Conservation (phyloP, 2,113 vertebrate genomes). For the Seriola quinqueradiata region DNA sequence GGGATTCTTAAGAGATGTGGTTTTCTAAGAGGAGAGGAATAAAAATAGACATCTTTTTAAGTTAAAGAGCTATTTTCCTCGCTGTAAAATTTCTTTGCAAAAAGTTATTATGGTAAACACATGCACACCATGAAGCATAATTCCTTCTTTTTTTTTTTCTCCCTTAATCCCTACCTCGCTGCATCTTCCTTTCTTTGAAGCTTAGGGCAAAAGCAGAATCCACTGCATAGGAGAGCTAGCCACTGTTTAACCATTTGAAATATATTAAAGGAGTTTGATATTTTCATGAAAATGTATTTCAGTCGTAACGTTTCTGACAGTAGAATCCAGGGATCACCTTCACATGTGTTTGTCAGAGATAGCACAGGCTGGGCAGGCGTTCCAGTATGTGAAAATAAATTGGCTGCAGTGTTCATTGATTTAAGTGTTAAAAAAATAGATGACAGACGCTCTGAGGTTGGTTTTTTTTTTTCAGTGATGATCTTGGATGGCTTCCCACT, state of each 20-base stretch:
- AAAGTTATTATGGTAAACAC: slow-evolving; percentile 68
- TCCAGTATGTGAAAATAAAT: slow-evolving; percentile 53
- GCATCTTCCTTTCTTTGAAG: slow-evolving; percentile 64
- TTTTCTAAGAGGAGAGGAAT: slow-evolving; percentile 38
- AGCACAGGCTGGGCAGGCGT: slow-evolving; percentile 61
- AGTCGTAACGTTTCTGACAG: slow-evolving; percentile 22
- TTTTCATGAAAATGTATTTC: slow-evolving; percentile 66
- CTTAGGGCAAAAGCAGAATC: slow-evolving; percentile 43
- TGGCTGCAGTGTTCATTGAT: slow-evolving; percentile 57
- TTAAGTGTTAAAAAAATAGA: slow-evolving; percentile 39
- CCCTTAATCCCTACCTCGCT: slow-evolving; percentile 57
- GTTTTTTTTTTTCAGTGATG: slow-evolving; percentile 12
- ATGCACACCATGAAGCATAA: slow-evolving; percentile 67
- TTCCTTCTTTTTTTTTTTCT: slow-evolving; percentile 41
- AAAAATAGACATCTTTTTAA: slow-evolving; percentile 51
- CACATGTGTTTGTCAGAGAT: slow-evolving; percentile 67
- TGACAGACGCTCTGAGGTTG: slow-evolving; percentile 10
- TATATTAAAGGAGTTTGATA: slow-evolving; percentile 56
- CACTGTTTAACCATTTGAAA: slow-evolving; percentile 54
- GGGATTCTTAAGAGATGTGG: slow-evolving; percentile 28
- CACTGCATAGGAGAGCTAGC: slow-evolving; percentile 39
- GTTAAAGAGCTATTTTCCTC: slow-evolving; percentile 40
- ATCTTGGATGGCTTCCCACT: slow-evolving; percentile 62
- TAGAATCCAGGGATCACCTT: slow-evolving; percentile 44
- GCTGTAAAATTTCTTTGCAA: slow-evolving; percentile 57